Evolutionary conservation across 2,797 vertebrate genomes (phyloP).

Genomic region (Fratercula arctica): DNA sequence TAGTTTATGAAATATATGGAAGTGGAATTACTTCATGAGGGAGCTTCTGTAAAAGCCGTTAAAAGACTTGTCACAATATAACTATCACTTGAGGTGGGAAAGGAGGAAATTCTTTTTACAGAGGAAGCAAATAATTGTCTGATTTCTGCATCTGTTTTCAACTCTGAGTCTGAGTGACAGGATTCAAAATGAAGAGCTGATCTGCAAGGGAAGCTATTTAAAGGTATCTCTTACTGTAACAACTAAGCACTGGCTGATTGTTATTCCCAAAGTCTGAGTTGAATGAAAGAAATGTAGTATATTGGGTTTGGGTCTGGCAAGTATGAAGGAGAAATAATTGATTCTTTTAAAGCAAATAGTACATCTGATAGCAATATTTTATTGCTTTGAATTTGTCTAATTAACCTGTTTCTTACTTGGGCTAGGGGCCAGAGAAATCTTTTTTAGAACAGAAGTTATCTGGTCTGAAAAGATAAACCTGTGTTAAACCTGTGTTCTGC

Average conservation of each 20-base stretch:
- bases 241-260: background rate
- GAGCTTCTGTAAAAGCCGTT: background rate
- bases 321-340: background rate
- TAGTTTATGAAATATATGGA: background rate
- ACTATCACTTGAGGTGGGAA: background rate
- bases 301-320: background rate
- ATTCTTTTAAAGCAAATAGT: background rate
- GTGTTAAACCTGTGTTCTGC: background rate
- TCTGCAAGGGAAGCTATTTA: background rate
- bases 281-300: background rate
- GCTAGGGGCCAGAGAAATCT: background rate
- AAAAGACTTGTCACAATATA: background rate
- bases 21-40: background rate
- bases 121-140: background rate
- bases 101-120: background rate
- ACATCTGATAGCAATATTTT: background rate
- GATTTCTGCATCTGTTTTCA: background rate
- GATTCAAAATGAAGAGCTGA: background rate
- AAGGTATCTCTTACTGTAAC: background rate
- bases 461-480: too few relatives aligned
- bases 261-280: background rate
- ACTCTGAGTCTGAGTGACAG: background rate
- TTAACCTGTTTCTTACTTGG: background rate
- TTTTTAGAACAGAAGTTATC: background rate
- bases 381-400: background rate